Evolutionary conservation across 1,140 invertebrate genomes (phyloP), one percentile per base, ranked within the genome.

Genomic region (Ditylenchus dipsaci): DNA sequence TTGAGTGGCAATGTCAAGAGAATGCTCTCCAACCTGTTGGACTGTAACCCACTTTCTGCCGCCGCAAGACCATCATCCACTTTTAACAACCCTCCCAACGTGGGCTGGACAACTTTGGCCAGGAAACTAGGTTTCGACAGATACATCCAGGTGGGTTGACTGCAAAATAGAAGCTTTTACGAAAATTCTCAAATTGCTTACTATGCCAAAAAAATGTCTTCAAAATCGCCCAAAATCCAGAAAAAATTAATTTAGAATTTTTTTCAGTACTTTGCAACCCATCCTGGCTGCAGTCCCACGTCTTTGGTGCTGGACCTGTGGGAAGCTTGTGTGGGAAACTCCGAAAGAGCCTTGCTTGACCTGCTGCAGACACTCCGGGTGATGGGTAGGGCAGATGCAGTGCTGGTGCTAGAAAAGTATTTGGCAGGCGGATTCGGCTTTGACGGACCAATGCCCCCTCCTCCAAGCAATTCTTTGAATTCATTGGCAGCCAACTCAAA

Each of bases 291-390:
- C 33, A 77, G 76, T 29, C 78, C 78, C 38, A 73, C 78, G 15
- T 65, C 73, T 13, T 63, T 78, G 15, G 63, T 82, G 30, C 66
- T 80, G 13, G 78, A 80, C 63, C 68, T 80, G 5, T 80, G 80
- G 80, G 78, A 80, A 66, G 73, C 78, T 17, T 66, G 57, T 17
- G 58, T 57, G 8, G 53, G 42, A 29, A 76, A 76, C 29, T 76
- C 75, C 7, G 76, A 73, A 19, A 66, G 79, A 42, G 78, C 78
- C 43, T 58, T 78, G 1, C 72, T 80, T 5, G 78, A 80, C 62
- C 68, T 80, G n/a, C 68, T 80, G 29, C 78, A 80, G 62, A 79
- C 72, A 17, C 63, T 80, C 27, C 78, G 80, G 27, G 75, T 80
- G 23, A 75, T 80, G 76, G 78, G 78, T 43, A 65, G 78, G 56